Evolutionary conservation across 2,113 vertebrate species (phyloP).

Genomic region (Eudyptes chrysolophus): DNA sequence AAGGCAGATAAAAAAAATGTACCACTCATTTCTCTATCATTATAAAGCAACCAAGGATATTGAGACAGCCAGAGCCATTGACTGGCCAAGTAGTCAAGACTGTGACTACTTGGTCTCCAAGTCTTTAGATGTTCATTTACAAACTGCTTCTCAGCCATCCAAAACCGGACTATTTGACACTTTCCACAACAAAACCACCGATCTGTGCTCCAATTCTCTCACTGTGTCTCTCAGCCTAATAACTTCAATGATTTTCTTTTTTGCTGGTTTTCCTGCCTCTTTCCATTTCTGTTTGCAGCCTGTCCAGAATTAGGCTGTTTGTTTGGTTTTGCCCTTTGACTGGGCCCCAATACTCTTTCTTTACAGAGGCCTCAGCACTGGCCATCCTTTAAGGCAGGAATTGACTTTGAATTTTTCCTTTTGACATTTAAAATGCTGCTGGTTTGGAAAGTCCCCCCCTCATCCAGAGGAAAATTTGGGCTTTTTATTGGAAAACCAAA

Average conservation of each 20-base stretch:
- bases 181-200: background rate
- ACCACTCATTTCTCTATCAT: background rate
- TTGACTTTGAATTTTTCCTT: background rate
- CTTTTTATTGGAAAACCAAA: conserved; percentile 35
- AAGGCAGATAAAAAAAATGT: background rate
- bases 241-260: background rate
- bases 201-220: background rate
- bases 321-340: background rate
- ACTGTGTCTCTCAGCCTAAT: background rate
- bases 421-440: background rate
- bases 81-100: background rate
- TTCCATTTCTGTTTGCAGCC: background rate
- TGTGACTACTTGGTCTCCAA: background rate
- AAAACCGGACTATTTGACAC: background rate
- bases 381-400: background rate
- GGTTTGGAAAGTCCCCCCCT: background rate
- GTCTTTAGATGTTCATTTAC: background rate
- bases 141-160: background rate
- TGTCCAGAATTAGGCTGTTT: background rate
- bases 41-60: background rate
- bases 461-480: background rate
- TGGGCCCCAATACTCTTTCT: background rate
- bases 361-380: background rate
- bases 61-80: background rate
- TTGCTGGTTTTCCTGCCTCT: background rate